Evolutionary conservation across 2,888 invertebrate species (phyloP).

Genomic region (Caenorhabditis sp.): DNA sequence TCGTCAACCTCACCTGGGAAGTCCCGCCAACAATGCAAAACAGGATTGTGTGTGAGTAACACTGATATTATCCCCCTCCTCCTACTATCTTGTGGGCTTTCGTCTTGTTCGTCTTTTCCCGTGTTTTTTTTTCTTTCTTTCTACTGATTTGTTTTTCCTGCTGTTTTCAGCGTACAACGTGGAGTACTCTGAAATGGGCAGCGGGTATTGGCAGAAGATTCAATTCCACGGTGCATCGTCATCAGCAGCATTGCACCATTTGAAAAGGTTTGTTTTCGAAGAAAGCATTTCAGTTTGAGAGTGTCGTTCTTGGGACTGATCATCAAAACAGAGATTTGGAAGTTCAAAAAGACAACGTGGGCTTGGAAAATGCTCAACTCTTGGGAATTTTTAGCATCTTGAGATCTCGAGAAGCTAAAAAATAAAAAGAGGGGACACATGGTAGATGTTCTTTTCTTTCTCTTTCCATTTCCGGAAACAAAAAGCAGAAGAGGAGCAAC

Average conservation of each 20-base stretch:
- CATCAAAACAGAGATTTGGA: not conserved
- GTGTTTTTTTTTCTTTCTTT: not conserved
- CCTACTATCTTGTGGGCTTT: slow-evolving; percentile 21
- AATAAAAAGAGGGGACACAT: slow-evolving; percentile 2
- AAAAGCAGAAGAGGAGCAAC: slow-evolving; percentile 2
- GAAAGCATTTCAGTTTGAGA: no score
- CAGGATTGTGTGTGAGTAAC: slow-evolving; percentile 60
- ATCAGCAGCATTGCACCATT: slow-evolving; percentile 72
- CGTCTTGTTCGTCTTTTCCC: slow-evolving; percentile 4
- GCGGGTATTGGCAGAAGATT: slow-evolving; percentile 74
- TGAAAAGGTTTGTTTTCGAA: slow-evolving; percentile 73
- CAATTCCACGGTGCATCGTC: slow-evolving; percentile 77
- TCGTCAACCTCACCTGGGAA: slow-evolving; percentile 81
- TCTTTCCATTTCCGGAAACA: slow-evolving; percentile 1
- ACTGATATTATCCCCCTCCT: slow-evolving; percentile 19
- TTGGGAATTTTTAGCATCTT: no score
- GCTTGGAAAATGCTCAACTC: no score
- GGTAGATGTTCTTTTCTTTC: not conserved
- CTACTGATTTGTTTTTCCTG: not conserved
- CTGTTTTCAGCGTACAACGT: slow-evolving; percentile 78
- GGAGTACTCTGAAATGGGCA: slow-evolving; percentile 74
- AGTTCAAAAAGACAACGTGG: no score
- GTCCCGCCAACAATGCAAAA: slow-evolving; percentile 75
- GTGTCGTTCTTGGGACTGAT: no score
- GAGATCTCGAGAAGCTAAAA: no score